Conservation (phyloP, 2,113 vertebrate genomes). For the Leiothrix lutea region DNA sequence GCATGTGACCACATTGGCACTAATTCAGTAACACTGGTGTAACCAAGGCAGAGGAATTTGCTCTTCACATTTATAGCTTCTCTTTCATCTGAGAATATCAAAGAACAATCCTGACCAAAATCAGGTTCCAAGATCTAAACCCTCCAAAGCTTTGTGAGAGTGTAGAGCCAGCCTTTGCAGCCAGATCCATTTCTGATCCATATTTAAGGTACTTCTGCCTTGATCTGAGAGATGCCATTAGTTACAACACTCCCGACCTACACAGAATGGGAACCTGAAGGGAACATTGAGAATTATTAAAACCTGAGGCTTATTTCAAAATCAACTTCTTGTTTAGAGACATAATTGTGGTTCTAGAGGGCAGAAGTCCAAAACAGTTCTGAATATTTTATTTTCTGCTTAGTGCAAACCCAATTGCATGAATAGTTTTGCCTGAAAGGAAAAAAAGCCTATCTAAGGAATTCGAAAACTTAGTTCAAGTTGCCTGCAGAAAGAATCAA, state of each 20-base stretch:
- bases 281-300: neutral
- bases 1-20: neutral
- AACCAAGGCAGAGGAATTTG: slow-evolving; percentile 18
- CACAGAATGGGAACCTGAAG: neutral
- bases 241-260: neutral
- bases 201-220: neutral
- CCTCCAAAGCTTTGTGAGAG: neutral
- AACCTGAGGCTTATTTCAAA: slow-evolving; percentile 21
- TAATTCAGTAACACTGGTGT: neutral
- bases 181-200: neutral
- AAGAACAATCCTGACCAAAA: slow-evolving; percentile 16
- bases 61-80: neutral
- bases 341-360: neutral
- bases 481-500: neutral
- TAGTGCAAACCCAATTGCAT: neutral
- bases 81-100: slow-evolving; percentile 8
- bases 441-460: neutral
- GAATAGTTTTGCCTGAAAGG: neutral
- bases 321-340: neutral
- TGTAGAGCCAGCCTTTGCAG: neutral
- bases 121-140: neutral
- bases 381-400: neutral
- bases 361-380: neutral
- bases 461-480: neutral
- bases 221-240: neutral